Percentiles rank a stretch among this genome's conserved stretches.
These are phyloP conservation scores for Caenorhabditis panamensis DNA, from an alignment of 2,888 invertebrate genomes.

Conservation along the genomic window DNA sequence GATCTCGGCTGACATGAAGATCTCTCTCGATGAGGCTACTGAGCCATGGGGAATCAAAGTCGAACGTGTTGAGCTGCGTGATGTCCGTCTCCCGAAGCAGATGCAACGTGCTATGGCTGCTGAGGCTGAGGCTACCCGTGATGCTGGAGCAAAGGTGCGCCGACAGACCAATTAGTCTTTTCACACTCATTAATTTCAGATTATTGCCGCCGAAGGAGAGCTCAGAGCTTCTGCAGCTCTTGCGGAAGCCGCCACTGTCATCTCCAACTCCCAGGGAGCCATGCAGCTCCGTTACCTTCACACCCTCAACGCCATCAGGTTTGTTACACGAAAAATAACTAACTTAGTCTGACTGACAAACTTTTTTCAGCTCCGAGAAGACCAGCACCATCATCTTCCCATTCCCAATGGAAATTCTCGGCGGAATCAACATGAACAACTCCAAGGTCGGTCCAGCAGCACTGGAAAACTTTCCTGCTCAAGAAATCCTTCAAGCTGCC, in stretches of 20 bases:
- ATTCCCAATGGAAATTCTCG: slow-evolving; percentile 68
- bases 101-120: slow-evolving; percentile 95
- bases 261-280: slow-evolving; percentile 92
- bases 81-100: slow-evolving; percentile 92
- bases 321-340: not conserved
- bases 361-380: slow-evolving; percentile 64
- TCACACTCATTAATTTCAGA: slow-evolving; percentile 82
- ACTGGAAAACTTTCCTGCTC: slow-evolving; percentile 28
- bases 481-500: slow-evolving; percentile 47
- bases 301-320: slow-evolving; percentile 91
- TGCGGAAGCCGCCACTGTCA: slow-evolving; percentile 95
- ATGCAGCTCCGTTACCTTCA: slow-evolving; percentile 93
- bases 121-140: slow-evolving; percentile 93
- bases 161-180: not conserved
- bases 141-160: slow-evolving; percentile 84
- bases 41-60: slow-evolving; percentile 83
- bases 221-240: slow-evolving; percentile 89
- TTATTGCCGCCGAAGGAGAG: slow-evolving; percentile 97
- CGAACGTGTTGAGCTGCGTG: slow-evolving; percentile 81
- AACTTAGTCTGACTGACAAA: not conserved
- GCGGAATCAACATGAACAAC: slow-evolving; percentile 46
- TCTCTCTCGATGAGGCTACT: slow-evolving; percentile 82
- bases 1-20: slow-evolving; percentile 72
- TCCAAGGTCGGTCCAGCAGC: not conserved
- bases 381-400: slow-evolving; percentile 69